Evolutionary conservation across 2,797 vertebrate genomes (phyloP), one percentile per base, ranked within the genome.

Genomic region (Peromyscus attwateri): DNA sequence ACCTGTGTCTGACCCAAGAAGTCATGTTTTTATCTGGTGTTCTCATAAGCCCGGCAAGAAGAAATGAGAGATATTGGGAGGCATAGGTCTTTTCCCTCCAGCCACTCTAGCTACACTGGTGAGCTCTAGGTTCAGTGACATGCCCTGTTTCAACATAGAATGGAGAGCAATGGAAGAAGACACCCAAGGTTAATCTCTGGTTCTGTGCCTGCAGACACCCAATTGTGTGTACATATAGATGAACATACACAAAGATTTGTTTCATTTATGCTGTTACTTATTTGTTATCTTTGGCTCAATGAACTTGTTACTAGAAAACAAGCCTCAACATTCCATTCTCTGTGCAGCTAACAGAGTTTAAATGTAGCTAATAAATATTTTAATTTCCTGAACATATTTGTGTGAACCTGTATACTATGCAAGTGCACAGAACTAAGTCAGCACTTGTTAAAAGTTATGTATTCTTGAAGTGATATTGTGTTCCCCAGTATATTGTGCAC

Each of bases 11-110:
- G 6, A 14, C 10, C 4, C 82, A 84, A 46, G 55, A 4, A 84
- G 17, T 17, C 0, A 0, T 66, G 1, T 34, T 2, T 66, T 43
- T 49, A 8, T 1, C 3, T 17, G 37, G 7, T 23, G 2, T 49
- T 3, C 6, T 34, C 11, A 49, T 49, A 68, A 46, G 1, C 34
- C 7, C 34, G 27, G 43, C 3, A 27, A 25, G 23, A 52, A 55
- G 34, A 1, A 71, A 5, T 6, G n/a, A 14, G 64, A 84, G 62
- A 52, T 62, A 62, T 10, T 10, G 19, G 31, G 64, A 49, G 34
- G 6, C 12, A 9, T 23, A 21, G 6, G 21, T 23, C 64, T 70
- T 70, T 87, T 70, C 5, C 1, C 10, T 13, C 9, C 1, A 87
- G 21, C 6, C 12, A 37, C 19, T 37, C 43, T 49, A 71, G 46